Percentiles rank a stretch among this genome's conserved stretches.
These are phyloP conservation scores for Onychomys leucogaster DNA, from an alignment of 2,797 vertebrate species.

Conservation along the genomic window DNA sequence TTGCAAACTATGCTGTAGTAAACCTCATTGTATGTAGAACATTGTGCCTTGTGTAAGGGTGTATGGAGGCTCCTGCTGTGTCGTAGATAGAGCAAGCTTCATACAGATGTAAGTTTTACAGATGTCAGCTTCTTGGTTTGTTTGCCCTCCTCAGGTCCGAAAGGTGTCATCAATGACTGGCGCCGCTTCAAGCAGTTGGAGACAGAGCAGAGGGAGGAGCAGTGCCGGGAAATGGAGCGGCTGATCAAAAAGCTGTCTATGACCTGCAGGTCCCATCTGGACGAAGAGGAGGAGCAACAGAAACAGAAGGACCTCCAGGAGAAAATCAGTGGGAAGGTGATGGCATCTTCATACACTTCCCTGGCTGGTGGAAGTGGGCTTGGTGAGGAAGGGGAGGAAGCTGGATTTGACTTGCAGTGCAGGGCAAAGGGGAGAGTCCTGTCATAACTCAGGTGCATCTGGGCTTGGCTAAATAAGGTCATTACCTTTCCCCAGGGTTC, in stretches of 20 bases:
- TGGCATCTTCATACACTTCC: background rate
- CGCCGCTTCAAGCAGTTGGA: conserved; percentile 97
- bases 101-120: background rate
- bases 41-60: background rate
- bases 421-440: background rate
- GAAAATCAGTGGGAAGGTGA: conserved; percentile 95
- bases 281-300: conserved; percentile 93
- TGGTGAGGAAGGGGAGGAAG: background rate
- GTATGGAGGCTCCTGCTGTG: background rate
- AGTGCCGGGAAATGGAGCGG: conserved; percentile 96
- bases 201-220: conserved; percentile 96
- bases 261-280: conserved; percentile 95
- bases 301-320: conserved; percentile 95
- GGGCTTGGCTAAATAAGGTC: conserved; percentile 15
- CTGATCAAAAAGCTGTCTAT: conserved; percentile 96
- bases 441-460: background rate
- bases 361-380: background rate
- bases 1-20: background rate
- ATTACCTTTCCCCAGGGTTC: background rate
- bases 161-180: conserved; percentile 99
- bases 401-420: background rate
- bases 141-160: conserved; percentile 91
- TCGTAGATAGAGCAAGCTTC: background rate
- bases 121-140: background rate
- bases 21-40: background rate